Conservation (phyloP, 2,888 invertebrate genomes). For the Hartigia nigra region DNA sequence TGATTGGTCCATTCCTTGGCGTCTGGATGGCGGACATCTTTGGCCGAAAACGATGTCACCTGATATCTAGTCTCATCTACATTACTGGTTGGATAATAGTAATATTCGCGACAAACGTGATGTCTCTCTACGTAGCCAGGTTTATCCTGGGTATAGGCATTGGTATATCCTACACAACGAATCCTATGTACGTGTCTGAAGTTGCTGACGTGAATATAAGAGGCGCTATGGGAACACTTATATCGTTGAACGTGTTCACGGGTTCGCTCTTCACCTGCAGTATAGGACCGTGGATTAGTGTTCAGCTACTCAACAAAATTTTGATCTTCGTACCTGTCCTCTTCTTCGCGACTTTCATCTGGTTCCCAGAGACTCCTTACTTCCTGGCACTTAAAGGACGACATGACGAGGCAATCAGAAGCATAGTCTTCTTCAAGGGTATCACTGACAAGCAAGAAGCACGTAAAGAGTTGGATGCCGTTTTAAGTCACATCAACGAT, state of each 20-base stretch:
- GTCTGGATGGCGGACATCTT: conserved; percentile 53
- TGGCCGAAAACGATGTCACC: conserved; percentile 55
- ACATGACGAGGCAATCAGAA: conserved; percentile 45
- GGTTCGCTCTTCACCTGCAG: conserved; percentile 58
- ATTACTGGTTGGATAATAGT: conserved; percentile 58
- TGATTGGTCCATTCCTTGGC: conserved; percentile 60
- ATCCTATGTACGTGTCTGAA: conserved; percentile 63
- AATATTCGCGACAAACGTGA: conserved; percentile 49
- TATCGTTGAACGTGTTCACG: conserved; percentile 61
- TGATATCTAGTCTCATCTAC: conserved; percentile 59
- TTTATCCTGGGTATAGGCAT: conserved; percentile 58
- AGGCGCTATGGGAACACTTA: conserved; percentile 59
- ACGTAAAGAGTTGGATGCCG: conserved; percentile 10
- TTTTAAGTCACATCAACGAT: conserved; percentile 18
- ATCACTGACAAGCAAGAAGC: conserved; percentile 24
- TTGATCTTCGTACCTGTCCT: conserved; percentile 50
- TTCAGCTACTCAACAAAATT: conserved; percentile 36
- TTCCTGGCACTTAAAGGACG: conserved; percentile 51
- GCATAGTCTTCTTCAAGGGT: conserved; percentile 55
- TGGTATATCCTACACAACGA: conserved; percentile 60
- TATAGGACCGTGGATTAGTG: conserved; percentile 56
- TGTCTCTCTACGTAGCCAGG: conserved; percentile 51
- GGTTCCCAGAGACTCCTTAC: conserved; percentile 61
- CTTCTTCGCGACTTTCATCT: conserved; percentile 53
- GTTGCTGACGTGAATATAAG: conserved; percentile 59